Evolutionary conservation across 2,888 invertebrate genomes (phyloP), one percentile per base, ranked within the genome.

Genomic region (Callimorpha dominula): DNA sequence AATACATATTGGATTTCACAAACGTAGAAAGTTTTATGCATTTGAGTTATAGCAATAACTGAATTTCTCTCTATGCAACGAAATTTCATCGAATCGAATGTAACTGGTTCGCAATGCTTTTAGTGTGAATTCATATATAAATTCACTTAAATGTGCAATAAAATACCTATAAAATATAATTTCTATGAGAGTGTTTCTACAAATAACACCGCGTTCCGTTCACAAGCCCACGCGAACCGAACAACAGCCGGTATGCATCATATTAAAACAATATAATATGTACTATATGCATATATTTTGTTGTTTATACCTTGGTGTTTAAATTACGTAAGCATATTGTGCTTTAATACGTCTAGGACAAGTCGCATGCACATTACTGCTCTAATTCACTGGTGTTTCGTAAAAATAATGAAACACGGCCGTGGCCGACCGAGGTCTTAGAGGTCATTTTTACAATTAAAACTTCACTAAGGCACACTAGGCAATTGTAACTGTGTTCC

Each of bases 301-400:
- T 43, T 43, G 6, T 67, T 20, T 11, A 46, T 42, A 43, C 52
- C 62, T 72, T 54, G 42, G 63, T 62, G 63, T 76, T 20, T 57
- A 57, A 73, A 78, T 84, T 84, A 75, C 86, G 83, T 80, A 85
- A 85, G 71, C 70, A 73, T 72, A 85, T 81, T 80, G 80, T 80
- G 84, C 75, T 73, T 83, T 78, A 76, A 82, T 87, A 85, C 87
- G 89, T 84, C 87, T 92, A 91, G 92, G 92, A 92, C 94, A 93
- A 91, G 92, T 92, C 91, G 88, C 91, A 89, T 87, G 90, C 89
- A 90, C 91, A 93, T 94, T 92, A 89, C 93, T 93, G 94, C 94
- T 95, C 95, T 91, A 94, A 93, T 95, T 95, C 93, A 86, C 92
- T 85, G 72, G 80, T 83, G 88, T 94, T 94, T 94, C 94, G 95